Base-by-base conservation (phyloP, 2,888 invertebrate genomes). In the Pseudolycoriella hygida region DNA sequence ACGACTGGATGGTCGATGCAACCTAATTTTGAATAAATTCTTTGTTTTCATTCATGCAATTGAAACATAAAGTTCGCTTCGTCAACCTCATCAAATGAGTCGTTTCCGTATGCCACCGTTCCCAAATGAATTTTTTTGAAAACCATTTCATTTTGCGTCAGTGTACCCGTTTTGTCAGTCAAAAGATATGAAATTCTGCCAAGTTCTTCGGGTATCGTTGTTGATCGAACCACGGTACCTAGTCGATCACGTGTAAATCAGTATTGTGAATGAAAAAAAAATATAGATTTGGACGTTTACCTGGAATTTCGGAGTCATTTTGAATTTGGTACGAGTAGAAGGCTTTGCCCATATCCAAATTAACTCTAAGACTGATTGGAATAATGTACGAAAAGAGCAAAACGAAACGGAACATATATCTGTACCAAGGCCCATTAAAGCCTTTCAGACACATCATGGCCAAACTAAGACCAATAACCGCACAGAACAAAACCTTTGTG, bases 81-180 rank as follows among this genome's bases (percentile, higher is more conserved):
- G n/a, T n/a, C n/a, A n/a, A 34, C 60, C 47, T 64, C 60, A 55
- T 64, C 63, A 43, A 66, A 66, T 2, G 65, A 64, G 42, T 66
- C 66, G 55, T 86, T 87, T 46, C 87, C 83, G 61, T 88, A 97
- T 15, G 89, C 80, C 1, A 88, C 90, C 38, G 90, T 90, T 11
- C 94, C 97, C 34, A 98, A 67, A 63, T 96, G 96, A 20, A 98
- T 73, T 57, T 89, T 84, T 60, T 94, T 94, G 58, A 97, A 88
- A 1, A 94, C 85, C 98, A 98, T 98, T 59, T 94, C 94, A 64
- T 98, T 98, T 66, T 96, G 93, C 0, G 98, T 98, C 18, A 98
- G 69, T 0, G 98, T 98, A 14, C 98, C 98, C 0, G 98, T 98
- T 69, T 98, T 98, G 61, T 98, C 98, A 0, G 92, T 89, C 5